Evolutionary conservation across 2,888 invertebrate genomes (phyloP).

Genomic region (Pasiphila rectangulata): DNA sequence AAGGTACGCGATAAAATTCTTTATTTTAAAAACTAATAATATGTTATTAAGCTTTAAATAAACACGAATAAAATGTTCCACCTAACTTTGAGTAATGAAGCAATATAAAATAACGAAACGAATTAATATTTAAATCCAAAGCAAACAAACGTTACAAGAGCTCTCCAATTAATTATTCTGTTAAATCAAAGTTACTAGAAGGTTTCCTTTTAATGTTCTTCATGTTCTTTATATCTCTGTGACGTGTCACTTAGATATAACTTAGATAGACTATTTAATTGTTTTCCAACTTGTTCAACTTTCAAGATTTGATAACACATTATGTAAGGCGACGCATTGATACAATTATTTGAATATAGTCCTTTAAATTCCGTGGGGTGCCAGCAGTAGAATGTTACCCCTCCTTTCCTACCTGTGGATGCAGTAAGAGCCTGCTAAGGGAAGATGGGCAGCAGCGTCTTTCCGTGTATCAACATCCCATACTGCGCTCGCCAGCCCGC

Average conservation of each 20-base stretch:
- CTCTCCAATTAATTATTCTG: conserved; percentile 30
- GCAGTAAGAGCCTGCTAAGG: no score
- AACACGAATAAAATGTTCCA: not conserved
- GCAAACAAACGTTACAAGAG: conserved; percentile 5
- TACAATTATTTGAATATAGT: no score
- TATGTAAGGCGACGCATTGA: no score
- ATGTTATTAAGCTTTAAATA: not conserved
- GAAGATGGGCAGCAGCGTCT: no score
- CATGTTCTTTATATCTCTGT: not conserved
- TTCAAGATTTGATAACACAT: no score
- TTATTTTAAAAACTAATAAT: no score
- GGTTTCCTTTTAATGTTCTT: conserved; percentile 16
- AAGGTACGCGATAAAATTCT: no score
- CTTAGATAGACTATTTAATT: not conserved
- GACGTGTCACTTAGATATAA: not conserved
- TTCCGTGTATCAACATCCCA: no score
- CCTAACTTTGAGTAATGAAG: not conserved
- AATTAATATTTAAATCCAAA: conserved; percentile 3
- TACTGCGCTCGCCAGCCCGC: no score
- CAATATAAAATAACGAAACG: not conserved
- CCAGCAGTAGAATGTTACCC: no score
- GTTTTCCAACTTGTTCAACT: not conserved
- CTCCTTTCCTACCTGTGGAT: no score
- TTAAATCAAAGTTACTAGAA: conserved; percentile 18
- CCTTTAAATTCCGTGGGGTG: no score